These are phyloP conservation scores for Himantopus leucocephalus DNA, from an alignment of 2,113 vertebrate genomes.

Conservation along the genomic window DNA sequence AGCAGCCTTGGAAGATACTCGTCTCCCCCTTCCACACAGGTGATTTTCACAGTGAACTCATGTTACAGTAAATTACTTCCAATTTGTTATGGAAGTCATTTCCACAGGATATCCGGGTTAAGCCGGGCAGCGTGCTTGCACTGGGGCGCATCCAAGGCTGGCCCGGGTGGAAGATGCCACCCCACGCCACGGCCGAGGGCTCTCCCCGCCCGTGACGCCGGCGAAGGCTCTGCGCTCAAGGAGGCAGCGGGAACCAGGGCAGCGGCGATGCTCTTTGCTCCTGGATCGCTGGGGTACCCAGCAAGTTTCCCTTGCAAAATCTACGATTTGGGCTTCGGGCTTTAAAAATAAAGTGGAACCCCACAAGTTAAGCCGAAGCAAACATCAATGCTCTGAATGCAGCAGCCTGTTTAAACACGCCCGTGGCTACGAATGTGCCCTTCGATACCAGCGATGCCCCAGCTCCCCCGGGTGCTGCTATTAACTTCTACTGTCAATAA, in stretches of 20 bases:
- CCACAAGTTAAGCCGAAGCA: background rate
- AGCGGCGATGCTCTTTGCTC: background rate
- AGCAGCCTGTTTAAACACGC: conserved; percentile 14
- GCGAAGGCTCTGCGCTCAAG: background rate
- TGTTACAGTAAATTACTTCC: background rate
- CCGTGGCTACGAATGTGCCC: conserved; percentile 18
- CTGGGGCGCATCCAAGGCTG: background rate
- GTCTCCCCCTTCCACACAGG: background rate
- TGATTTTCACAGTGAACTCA: background rate
- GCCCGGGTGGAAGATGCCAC: background rate
- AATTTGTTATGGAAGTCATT: background rate
- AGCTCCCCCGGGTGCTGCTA: background rate
- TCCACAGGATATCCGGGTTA: conserved; percentile 14
- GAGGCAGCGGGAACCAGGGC: background rate
- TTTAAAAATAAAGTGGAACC: background rate
- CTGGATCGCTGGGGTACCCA: rapidly evolving
- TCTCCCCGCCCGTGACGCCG: rapidly evolving
- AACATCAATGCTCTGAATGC: background rate
- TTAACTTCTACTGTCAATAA: conserved; percentile 49
- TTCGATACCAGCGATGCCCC: background rate
- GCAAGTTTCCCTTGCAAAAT: background rate
- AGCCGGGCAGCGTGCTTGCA: background rate
- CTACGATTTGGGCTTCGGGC: background rate
- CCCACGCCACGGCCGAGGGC: rapidly evolving
- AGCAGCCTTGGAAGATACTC: background rate